Base-by-base conservation (phyloP, 92 coral and sea anemone species). In the Ricordea florida region DNA sequence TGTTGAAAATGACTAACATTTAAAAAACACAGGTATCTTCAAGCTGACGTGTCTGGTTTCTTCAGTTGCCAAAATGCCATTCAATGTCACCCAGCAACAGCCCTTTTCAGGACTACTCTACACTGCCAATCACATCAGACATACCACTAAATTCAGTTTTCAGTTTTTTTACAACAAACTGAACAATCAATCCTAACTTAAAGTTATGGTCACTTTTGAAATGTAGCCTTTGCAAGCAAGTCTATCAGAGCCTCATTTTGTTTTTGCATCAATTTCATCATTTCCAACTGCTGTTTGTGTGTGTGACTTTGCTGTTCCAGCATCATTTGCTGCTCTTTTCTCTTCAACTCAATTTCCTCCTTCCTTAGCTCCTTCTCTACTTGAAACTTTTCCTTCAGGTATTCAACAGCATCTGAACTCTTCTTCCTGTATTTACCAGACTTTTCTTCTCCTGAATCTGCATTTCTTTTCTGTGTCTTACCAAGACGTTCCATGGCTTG, bases 231-330 rank as follows among this genome's bases (percentile, higher is more conserved):
- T 62, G 15, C 69, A 10, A 62, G 30, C 30, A 62, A 62, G 23
- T 25, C 69, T 50, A 62, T 30, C 23, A 62, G 24, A n/a, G 69
- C 15, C 51, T 62, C 27, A 62, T 32, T 62, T 9, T 64, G 53
- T 64, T 64, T 30, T 41, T 64, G 72, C 18, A 64, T 14, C 72
- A 64, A 20, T 35, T 64, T 64, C 72, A 64, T 64, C 72, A 64
- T 64, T 64, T 64, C 72, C 27, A 64, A 64, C 72, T 64, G 72
- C 72, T 64, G 72, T 36, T 64, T 64, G 72, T 64, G 56, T 36
- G 27, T 64, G 38, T 64, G 72, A 62, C 52, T 62, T 20, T 24
- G 69, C 23, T 62, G 69, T 20, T 62, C 69, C 50, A 62, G 13
- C 69, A 35, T 3, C 69, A 62, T 62, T 31, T 62, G 51, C 69